Percentiles rank a stretch among this genome's conserved stretches.
Evolutionary conservation across 2,797 vertebrate species (phyloP).

Genomic region (Hozukius guyotensis): DNA sequence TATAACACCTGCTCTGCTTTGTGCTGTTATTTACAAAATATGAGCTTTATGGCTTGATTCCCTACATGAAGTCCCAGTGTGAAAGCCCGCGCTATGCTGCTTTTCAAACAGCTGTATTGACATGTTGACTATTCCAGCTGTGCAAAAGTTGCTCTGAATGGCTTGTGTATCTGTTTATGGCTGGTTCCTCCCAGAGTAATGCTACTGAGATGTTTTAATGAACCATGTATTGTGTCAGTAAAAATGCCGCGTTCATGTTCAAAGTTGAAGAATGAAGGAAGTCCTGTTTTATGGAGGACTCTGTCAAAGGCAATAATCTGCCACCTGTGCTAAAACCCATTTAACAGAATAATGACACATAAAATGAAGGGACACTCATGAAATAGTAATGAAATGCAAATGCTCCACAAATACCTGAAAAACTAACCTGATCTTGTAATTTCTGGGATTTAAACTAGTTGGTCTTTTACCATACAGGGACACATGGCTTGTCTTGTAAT

Average conservation of each 20-base stretch:
- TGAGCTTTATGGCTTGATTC: neutral
- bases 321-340: neutral
- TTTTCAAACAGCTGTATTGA: neutral
- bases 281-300: neutral
- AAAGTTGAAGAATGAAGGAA: neutral
- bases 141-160: neutral
- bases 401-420: neutral
- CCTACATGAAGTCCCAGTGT: neutral
- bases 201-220: constrained; percentile 3
- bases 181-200: neutral
- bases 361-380: neutral
- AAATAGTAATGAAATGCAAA: too few species aligned
- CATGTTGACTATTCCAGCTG: neutral
- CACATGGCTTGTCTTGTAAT: neutral
- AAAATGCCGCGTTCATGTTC: constrained; percentile 3
- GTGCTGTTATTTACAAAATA: neutral
- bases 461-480: neutral
- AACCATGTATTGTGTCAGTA: neutral
- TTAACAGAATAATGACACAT: neutral
- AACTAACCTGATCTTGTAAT: fast-evolving
- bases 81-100: neutral
- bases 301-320: neutral
- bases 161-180: neutral
- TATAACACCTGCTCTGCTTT: neutral
- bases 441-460: neutral